Evolutionary conservation across 2,113 vertebrate genomes (phyloP).

Genomic region (Coracopsis vasa): DNA sequence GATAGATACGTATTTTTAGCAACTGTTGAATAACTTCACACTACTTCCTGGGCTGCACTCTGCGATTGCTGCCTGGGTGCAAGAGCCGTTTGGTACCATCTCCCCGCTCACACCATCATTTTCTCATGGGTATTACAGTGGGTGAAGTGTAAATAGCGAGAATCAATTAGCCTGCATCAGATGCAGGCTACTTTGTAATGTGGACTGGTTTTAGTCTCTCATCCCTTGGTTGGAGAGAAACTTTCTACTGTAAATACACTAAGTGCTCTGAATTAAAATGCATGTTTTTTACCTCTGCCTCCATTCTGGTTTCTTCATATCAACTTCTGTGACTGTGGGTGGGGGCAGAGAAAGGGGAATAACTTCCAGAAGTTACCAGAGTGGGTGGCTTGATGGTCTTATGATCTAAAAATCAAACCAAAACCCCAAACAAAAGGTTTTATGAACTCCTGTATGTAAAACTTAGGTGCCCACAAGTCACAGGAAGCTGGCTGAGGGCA

Average conservation of each 20-base stretch:
- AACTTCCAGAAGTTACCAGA: not conserved
- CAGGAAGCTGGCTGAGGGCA: not conserved
- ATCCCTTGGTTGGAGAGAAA: not conserved
- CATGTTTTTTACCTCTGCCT: not conserved
- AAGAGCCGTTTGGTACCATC: not conserved
- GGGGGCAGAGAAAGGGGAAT: not conserved
- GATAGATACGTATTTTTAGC: not conserved
- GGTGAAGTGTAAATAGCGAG: not conserved
- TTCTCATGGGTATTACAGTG: not conserved
- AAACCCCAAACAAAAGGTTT: not conserved
- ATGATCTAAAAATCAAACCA: not conserved
- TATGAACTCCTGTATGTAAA: not conserved
- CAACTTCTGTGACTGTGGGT: not conserved
- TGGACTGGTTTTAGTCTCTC: not conserved
- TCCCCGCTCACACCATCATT: not conserved
- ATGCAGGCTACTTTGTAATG: not conserved
- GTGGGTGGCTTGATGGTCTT: not conserved
- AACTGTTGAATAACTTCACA: slow-evolving; percentile 38
- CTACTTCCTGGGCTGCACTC: slow-evolving; percentile 32
- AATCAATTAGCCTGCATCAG: not conserved
- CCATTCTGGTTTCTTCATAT: not conserved
- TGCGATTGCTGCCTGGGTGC: not conserved
- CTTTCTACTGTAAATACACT: slow-evolving; percentile 57
- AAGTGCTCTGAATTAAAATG: slow-evolving; percentile 43
- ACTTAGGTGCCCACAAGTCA: not conserved